These are phyloP conservation scores for Aix galericulata DNA, from an alignment of 2,113 vertebrate species.

Conservation along the genomic window DNA sequence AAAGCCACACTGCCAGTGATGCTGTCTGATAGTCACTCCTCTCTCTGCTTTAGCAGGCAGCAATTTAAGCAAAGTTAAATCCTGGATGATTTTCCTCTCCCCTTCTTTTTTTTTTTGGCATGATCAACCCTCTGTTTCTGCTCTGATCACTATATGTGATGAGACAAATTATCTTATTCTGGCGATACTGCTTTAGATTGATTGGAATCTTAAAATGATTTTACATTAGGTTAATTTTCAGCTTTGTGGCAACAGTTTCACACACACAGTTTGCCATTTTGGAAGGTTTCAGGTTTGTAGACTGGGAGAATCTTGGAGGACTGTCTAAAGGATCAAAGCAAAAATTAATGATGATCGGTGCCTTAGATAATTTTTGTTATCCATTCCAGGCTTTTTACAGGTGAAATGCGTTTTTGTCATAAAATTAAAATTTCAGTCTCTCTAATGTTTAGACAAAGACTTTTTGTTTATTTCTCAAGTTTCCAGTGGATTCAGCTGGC, in stretches of 20 bases:
- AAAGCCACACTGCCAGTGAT: background rate
- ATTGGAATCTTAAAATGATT: background rate
- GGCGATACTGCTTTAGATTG: background rate
- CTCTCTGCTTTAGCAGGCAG: background rate
- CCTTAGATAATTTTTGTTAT: background rate
- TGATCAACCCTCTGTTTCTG: background rate
- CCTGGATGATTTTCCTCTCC: background rate
- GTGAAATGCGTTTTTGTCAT: background rate
- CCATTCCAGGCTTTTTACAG: background rate
- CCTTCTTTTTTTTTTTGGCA: accelerated
- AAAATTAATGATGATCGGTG: background rate
- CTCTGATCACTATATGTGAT: background rate
- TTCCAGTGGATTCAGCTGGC: background rate
- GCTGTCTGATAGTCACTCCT: background rate
- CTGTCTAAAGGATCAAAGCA: background rate
- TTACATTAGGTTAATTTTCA: background rate
- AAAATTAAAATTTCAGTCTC: background rate
- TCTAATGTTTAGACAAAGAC: background rate
- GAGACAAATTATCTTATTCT: background rate
- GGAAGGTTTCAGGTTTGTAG: background rate
- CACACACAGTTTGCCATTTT: background rate
- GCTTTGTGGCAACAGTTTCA: background rate
- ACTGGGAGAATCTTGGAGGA: background rate
- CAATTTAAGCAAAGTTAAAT: background rate
- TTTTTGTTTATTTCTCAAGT: background rate